Evolutionary conservation across 2,797 vertebrate genomes (phyloP).

Genomic region (Cyclura pinguis): DNA sequence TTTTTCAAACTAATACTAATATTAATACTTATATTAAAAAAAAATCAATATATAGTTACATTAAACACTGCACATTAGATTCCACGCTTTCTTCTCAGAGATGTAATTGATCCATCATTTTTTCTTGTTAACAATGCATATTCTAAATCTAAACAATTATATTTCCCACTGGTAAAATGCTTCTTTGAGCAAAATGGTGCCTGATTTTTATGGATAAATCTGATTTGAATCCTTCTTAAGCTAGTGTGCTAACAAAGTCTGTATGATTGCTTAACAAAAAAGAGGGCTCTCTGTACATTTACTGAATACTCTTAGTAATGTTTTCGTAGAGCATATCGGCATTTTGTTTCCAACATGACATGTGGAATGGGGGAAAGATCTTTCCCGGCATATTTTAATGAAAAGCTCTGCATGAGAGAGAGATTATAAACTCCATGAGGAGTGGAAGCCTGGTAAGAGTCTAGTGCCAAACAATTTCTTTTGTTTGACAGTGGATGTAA

Average conservation of each 20-base stretch:
- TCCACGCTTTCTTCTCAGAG: too few relatives aligned
- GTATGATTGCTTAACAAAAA: conserved; percentile 11
- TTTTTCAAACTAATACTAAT: too few relatives aligned
- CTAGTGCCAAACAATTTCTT: conserved; percentile 28
- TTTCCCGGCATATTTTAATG: conserved; percentile 45
- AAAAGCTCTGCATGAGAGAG: conserved; percentile 55
- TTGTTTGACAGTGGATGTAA: conserved; percentile 56
- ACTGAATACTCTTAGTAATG: conserved; percentile 26
- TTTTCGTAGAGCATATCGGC: conserved; percentile 32
- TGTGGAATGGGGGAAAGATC: conserved; percentile 6
- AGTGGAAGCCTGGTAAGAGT: conserved; percentile 32
- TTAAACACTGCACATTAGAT: too few relatives aligned
- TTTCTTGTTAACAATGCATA: neutral
- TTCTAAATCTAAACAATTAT: neutral
- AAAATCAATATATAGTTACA: too few relatives aligned
- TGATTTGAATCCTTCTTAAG: conserved; percentile 26
- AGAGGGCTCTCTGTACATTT: conserved; percentile 26
- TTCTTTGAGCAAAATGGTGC: neutral
- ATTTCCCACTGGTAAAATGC: neutral
- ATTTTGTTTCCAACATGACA: conserved; percentile 42
- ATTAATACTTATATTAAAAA: too few relatives aligned
- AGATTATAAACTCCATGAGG: conserved; percentile 43
- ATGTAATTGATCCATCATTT: neutral
- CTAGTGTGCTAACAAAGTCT: neutral
- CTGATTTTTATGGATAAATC: neutral